These are phyloP conservation scores for Sebastes jordani DNA, from an alignment of 2,797 vertebrate species.

Conservation along the genomic window DNA sequence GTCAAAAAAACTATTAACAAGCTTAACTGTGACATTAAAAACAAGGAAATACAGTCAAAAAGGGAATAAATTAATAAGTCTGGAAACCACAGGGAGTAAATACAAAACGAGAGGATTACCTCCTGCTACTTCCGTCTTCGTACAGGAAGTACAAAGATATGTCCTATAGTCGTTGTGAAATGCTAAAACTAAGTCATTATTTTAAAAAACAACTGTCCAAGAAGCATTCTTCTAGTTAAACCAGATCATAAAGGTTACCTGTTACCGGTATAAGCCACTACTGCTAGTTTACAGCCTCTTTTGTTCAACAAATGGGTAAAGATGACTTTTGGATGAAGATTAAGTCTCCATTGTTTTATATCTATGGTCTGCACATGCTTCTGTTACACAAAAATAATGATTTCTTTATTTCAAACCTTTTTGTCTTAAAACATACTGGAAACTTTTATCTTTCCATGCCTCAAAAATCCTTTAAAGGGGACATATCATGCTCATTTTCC, in stretches of 20 bases:
- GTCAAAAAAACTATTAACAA: accelerated
- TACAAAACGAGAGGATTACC: background rate
- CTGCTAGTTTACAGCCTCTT: background rate
- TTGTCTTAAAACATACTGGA: too few species aligned
- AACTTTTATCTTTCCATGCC: background rate
- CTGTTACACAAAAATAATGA: background rate
- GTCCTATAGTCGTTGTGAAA: background rate
- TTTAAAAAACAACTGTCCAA: background rate
- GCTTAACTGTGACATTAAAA: accelerated
- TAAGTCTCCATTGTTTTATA: background rate
- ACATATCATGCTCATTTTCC: too few species aligned
- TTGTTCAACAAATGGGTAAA: too few species aligned
- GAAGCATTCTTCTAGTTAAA: background rate
- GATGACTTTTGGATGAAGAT: background rate
- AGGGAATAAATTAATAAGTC: accelerated
- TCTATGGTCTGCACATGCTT: background rate
- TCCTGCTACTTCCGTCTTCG: background rate
- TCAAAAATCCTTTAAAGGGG: background rate
- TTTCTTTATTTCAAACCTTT: too few species aligned
- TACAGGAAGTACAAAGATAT: background rate
- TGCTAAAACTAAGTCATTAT: background rate
- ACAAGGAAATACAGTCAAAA: accelerated
- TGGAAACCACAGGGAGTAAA: accelerated
- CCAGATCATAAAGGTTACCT: background rate
- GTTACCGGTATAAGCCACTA: background rate